Evolutionary conservation across 2,113 vertebrate genomes (phyloP).

Genomic region (Phylloscopus trochilus): DNA sequence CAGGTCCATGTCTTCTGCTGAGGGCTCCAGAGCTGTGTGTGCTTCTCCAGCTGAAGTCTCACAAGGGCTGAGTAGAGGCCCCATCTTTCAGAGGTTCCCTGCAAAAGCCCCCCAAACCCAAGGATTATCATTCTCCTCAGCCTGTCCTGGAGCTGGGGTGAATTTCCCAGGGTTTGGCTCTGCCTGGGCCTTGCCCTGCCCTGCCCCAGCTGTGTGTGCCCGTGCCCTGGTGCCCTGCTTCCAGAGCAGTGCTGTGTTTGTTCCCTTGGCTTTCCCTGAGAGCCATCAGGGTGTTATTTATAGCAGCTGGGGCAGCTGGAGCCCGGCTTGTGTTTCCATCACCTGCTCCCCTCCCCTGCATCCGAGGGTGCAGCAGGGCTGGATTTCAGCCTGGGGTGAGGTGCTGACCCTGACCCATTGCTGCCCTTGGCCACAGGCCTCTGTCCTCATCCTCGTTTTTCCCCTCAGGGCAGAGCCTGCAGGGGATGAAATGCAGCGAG

Average conservation of each 20-base stretch:
- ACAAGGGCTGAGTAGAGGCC: not conserved
- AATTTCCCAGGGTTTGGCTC: not conserved
- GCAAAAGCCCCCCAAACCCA: no score
- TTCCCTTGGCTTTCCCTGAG: not conserved
- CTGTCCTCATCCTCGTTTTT: not conserved
- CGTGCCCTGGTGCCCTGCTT: not conserved
- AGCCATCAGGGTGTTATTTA: not conserved
- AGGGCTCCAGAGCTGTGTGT: not conserved
- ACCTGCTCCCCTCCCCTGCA: not conserved
- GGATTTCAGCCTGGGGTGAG: not conserved
- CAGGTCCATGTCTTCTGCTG: not conserved
- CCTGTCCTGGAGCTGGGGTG: not conserved
- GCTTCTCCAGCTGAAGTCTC: not conserved
- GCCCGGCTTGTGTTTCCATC: slow-evolving; percentile 26
- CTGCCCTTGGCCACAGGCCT: not conserved
- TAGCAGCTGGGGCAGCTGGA: slow-evolving; percentile 22
- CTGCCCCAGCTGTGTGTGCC: fast-evolving
- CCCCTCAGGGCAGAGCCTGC: not conserved
- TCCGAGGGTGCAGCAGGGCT: not conserved
- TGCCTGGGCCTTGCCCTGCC: not conserved
- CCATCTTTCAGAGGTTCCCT: not conserved
- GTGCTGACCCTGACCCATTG: not conserved
- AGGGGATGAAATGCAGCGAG: not conserved
- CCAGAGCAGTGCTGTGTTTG: not conserved
- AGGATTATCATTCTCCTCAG: not conserved